Evolutionary conservation across 2,888 invertebrate genomes (phyloP).

Genomic region (Philereme transversata): DNA sequence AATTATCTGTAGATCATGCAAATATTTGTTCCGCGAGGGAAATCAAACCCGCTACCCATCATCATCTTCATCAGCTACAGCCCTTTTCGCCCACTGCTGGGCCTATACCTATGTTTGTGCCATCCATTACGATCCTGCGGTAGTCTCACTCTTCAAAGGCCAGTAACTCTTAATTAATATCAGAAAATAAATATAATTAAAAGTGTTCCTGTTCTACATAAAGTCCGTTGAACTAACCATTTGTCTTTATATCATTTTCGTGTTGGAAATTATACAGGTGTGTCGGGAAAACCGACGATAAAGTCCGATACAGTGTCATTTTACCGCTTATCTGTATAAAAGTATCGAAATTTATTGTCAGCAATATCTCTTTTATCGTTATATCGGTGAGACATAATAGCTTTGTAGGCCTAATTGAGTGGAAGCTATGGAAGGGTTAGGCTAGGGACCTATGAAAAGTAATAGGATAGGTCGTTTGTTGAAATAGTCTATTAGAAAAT

Average conservation of each 20-base stretch:
- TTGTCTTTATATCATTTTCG: constrained; percentile 16
- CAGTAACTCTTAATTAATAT: too few relatives aligned
- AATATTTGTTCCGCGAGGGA: too few relatives aligned
- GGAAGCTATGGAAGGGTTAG: constrained; percentile 16
- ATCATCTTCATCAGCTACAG: too few relatives aligned
- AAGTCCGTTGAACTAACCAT: constrained; percentile 16
- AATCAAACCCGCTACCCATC: too few relatives aligned
- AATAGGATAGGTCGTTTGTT: not conserved
- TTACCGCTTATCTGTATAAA: constrained; percentile 29
- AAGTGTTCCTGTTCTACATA: not conserved
- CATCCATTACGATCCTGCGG: too few relatives aligned
- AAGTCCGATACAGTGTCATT: constrained; percentile 27
- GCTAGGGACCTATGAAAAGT: not conserved
- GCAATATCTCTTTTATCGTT: constrained; percentile 26
- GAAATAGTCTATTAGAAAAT: not conserved
- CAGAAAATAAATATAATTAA: not conserved
- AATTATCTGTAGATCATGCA: too few relatives aligned
- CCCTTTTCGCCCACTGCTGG: too few relatives aligned
- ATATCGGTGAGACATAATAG: constrained; percentile 19
- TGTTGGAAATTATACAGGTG: constrained; percentile 34
- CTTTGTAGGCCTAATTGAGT: constrained; percentile 21
- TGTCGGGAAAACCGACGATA: constrained; percentile 36
- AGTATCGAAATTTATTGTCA: constrained; percentile 31
- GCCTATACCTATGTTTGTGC: too few relatives aligned
- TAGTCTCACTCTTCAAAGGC: too few relatives aligned